phyloP scores from a whole-genome alignment of 2,797 vertebrate species.

The Sphaeramia orbicularis region DNA sequence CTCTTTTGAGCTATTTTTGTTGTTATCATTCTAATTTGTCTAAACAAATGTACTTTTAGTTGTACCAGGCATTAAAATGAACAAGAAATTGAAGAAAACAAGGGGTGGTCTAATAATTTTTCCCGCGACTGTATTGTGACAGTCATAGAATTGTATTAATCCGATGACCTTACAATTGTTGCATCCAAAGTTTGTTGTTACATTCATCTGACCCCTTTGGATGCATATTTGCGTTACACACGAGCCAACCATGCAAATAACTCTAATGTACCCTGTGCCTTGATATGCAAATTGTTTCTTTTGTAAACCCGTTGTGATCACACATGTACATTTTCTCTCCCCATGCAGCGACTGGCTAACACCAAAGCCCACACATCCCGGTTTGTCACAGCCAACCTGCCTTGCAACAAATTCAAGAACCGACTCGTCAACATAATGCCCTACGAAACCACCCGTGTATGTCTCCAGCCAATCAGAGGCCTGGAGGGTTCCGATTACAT shows the following conservation, averaged over 20 bases:
- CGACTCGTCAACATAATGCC: slow-evolving; percentile 99
- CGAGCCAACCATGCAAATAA: slow-evolving; percentile 20
- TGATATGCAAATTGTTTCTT: slow-evolving; percentile 20
- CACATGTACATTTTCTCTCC: slow-evolving; percentile 17
- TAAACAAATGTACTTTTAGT: too few relatives aligned
- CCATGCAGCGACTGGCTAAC: slow-evolving; percentile 92
- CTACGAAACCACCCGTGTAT: slow-evolving; percentile 96
- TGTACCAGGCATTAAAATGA: too few relatives aligned
- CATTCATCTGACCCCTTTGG: slow-evolving; percentile 4
- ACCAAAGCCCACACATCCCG: slow-evolving; percentile 97
- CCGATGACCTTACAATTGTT: not conserved
- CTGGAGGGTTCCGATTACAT: slow-evolving; percentile 98
- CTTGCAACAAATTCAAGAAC: slow-evolving; percentile 99
- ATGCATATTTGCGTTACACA: slow-evolving; percentile 4
- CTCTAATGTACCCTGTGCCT: slow-evolving; percentile 13
- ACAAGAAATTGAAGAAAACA: too few relatives aligned
- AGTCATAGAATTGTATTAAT: too few relatives aligned
- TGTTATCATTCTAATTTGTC: too few relatives aligned
- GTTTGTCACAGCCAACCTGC: slow-evolving; percentile 98
- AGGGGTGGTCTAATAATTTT: too few relatives aligned
- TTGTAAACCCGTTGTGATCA: slow-evolving; percentile 13
- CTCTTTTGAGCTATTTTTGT: too few relatives aligned
- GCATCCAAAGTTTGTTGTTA: slow-evolving; percentile 12
- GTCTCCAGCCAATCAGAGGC: slow-evolving; percentile 97
- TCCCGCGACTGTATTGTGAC: too few relatives aligned